phyloP scores from a whole-genome alignment of 1,140 invertebrate species.

The Cotesia vestalis region DNA sequence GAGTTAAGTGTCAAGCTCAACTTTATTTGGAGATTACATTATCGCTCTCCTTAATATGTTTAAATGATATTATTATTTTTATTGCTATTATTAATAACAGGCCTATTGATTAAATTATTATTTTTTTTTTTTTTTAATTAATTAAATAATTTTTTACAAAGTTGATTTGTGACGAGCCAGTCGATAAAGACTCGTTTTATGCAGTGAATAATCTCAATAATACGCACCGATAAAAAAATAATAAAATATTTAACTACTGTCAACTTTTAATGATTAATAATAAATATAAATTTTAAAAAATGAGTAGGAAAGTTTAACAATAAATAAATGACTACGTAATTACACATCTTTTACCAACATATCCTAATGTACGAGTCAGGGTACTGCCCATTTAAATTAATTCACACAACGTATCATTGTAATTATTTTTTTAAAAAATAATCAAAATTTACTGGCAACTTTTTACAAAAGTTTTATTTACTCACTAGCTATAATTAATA shows the following conservation, averaged over 20 bases:
- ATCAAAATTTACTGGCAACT: constrained; percentile 15
- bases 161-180: not conserved
- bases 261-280: constrained; percentile 49
- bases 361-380: constrained; percentile 61
- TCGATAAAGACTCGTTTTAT: constrained; percentile 24
- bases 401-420: constrained; percentile 31
- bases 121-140: constrained; percentile 41
- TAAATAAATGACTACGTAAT: constrained; percentile 57
- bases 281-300: constrained; percentile 47
- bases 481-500: too few species aligned
- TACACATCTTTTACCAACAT: constrained; percentile 61
- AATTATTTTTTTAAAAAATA: constrained; percentile 32
- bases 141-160: constrained; percentile 24
- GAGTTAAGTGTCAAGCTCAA: constrained; percentile 60
- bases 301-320: constrained; percentile 54
- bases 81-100: constrained; percentile 35
- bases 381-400: constrained; percentile 39
- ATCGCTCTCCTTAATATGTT: not conserved
- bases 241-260: constrained; percentile 35
- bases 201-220: constrained; percentile 56
- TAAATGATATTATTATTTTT: constrained; percentile 15
- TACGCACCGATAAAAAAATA: constrained; percentile 50
- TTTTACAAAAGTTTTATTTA: too few species aligned
- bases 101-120: constrained; percentile 35
- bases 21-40: constrained; percentile 46